Evolutionary conservation across 64 coral and sea anemone genomes (phyloP).

Genomic region (Montipora capricornis): DNA sequence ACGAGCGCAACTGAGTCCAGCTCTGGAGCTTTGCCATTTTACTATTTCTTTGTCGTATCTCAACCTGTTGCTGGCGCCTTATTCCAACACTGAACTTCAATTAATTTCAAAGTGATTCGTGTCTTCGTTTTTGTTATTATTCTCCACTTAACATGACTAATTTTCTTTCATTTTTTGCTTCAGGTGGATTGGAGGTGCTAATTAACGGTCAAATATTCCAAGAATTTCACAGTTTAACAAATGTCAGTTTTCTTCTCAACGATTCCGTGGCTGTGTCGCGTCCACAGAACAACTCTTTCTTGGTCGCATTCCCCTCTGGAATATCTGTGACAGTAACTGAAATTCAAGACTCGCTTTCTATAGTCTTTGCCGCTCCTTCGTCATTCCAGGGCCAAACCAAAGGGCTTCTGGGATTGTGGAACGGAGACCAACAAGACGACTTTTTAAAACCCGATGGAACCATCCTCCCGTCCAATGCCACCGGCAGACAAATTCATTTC

Average conservation of each 20-base stretch:
- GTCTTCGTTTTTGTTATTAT: too few species aligned
- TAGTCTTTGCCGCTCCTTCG: constrained; percentile 30
- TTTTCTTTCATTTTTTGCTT: neutral
- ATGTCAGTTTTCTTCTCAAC: constrained; percentile 1
- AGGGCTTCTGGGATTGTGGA: constrained; percentile 74
- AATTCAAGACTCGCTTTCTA: constrained; percentile 38
- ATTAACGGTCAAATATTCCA: constrained; percentile 6
- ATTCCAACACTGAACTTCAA: too few species aligned
- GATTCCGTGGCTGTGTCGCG: constrained; percentile 32
- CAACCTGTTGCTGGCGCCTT: too few species aligned
- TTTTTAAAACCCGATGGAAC: constrained; percentile 61
- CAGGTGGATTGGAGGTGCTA: constrained; percentile 41
- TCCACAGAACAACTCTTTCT: constrained; percentile 32
- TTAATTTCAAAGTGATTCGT: too few species aligned
- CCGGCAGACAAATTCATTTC: constrained; percentile 56
- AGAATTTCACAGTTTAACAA: neutral
- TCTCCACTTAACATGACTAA: neutral
- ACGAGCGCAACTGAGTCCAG: too few species aligned
- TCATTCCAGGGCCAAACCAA: constrained; percentile 42
- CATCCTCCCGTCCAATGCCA: constrained; percentile 29
- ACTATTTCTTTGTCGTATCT: too few species aligned
- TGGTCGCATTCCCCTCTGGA: constrained; percentile 41
- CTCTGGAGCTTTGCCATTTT: too few species aligned
- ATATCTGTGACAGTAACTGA: constrained; percentile 62
- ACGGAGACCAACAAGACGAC: constrained; percentile 52